Conservation (phyloP, 2,888 invertebrate genomes). For the Argyra leucocephala region DNA sequence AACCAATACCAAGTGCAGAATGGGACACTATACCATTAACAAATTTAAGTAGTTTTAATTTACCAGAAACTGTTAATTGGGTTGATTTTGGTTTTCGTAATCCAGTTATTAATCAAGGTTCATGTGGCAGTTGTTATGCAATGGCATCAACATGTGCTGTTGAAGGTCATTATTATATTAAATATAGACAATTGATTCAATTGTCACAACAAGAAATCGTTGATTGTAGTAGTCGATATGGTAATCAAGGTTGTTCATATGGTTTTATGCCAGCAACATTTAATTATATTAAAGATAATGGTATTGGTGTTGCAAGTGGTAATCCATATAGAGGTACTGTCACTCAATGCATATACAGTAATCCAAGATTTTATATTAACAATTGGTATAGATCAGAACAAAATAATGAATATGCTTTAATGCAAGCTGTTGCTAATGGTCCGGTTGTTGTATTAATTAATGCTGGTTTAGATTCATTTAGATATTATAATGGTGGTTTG, state of each 20-base stretch:
- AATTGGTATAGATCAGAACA: not conserved
- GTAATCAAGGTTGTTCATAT: constrained; percentile 8
- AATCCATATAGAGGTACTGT: not conserved
- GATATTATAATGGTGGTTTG: constrained; percentile 64
- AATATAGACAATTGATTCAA: not conserved
- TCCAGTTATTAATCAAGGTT: not conserved
- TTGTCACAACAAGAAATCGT: constrained; percentile 11
- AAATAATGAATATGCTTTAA: constrained; percentile 59
- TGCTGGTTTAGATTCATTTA: constrained; percentile 66
- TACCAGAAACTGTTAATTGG: constrained; percentile 12
- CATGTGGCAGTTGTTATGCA: constrained; percentile 27
- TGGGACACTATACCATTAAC: not conserved
- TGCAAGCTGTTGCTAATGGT: constrained; percentile 64
- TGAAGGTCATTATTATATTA: constrained; percentile 11
- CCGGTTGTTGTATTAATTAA: constrained; percentile 79
- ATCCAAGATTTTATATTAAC: not conserved
- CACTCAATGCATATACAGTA: not conserved
- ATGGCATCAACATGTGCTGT: not conserved
- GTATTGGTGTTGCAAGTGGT: not conserved
- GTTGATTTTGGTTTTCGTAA: constrained; percentile 9
- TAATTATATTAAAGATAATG: constrained; percentile 9
- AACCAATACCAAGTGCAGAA: not conserved
- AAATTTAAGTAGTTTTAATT: not conserved
- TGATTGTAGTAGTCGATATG: constrained; percentile 41
- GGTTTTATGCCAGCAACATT: not conserved